Conservation (phyloP, 2,888 invertebrate species). For the Rotaria magnacalcarata region DNA sequence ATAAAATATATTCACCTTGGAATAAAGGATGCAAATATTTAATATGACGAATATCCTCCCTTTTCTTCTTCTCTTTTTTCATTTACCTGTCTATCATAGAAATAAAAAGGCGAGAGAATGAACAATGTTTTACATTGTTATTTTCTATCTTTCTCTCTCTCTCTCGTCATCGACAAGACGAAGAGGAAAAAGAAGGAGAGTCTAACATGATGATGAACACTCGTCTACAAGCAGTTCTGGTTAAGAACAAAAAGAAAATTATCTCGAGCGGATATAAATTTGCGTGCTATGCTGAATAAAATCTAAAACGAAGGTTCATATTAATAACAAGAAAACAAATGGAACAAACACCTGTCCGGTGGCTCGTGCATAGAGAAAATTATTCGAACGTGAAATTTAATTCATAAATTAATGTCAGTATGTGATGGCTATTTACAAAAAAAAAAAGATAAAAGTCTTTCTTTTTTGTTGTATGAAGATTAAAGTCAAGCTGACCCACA, state of each 20-base stretch:
- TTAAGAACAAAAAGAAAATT: not conserved
- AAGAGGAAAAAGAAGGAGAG: not conserved
- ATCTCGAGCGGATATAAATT: not conserved
- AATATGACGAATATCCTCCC: not conserved
- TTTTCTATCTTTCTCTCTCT: not conserved
- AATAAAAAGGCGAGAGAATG: not conserved
- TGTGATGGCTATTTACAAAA: not conserved
- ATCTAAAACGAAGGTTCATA: not conserved
- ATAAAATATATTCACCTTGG: not conserved
- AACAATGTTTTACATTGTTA: not conserved
- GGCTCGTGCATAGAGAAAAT: conserved; percentile 14
- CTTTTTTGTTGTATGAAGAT: not conserved
- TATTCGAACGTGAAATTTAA: not conserved
- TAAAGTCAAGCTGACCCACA: not conserved
- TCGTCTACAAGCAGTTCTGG: not conserved
- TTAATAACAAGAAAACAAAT: conserved; percentile 17
- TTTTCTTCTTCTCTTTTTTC: not conserved
- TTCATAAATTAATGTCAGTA: not conserved
- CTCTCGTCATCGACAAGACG: not conserved
- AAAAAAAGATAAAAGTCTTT: not conserved
- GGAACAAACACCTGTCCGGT: conserved; percentile 15
- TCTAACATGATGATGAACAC: not conserved
- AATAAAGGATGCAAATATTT: not conserved
- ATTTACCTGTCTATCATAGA: not conserved
- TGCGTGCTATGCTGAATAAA: conserved; percentile 7